Evolutionary conservation across 2,797 vertebrate species (phyloP).

Genomic region (Sebastes iracundus): DNA sequence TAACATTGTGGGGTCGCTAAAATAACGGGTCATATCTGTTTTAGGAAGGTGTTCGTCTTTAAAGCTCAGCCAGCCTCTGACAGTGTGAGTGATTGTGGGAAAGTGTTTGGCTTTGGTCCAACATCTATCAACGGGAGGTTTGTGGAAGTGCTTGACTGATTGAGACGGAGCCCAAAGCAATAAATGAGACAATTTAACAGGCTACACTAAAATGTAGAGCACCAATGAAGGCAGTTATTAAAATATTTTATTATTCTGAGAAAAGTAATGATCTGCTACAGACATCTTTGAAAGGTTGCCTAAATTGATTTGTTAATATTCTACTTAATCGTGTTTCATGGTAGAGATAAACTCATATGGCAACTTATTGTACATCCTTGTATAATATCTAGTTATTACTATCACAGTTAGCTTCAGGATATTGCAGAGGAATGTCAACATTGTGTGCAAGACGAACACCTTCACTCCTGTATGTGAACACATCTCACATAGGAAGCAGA

Average conservation of each 20-base stretch:
- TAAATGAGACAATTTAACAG: constrained; percentile 6
- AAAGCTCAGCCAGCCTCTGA: not conserved
- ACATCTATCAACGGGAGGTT: constrained; percentile 21
- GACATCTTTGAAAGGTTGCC: not conserved
- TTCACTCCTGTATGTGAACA: constrained; percentile 62
- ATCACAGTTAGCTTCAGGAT: not conserved
- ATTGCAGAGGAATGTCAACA: not conserved
- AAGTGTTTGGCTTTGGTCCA: constrained; percentile 34
- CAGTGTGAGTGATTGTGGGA: not conserved
- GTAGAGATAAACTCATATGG: not conserved
- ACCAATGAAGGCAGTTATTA: not conserved
- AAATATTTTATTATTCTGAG: not conserved
- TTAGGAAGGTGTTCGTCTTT: constrained; percentile 2
- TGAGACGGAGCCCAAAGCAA: constrained; percentile 14
- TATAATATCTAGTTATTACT: not conserved
- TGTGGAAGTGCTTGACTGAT: constrained; percentile 10
- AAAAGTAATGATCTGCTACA: not conserved
- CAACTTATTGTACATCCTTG: not conserved
- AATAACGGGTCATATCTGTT: not conserved
- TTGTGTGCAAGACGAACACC: constrained; percentile 20
- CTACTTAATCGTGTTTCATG: not conserved
- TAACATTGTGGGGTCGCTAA: not conserved
- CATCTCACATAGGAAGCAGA: constrained; percentile 72
- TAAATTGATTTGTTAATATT: not conserved
- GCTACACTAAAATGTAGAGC: not conserved